Evolutionary conservation across 2,888 invertebrate genomes (phyloP).

Genomic region (Allygus modestus): DNA sequence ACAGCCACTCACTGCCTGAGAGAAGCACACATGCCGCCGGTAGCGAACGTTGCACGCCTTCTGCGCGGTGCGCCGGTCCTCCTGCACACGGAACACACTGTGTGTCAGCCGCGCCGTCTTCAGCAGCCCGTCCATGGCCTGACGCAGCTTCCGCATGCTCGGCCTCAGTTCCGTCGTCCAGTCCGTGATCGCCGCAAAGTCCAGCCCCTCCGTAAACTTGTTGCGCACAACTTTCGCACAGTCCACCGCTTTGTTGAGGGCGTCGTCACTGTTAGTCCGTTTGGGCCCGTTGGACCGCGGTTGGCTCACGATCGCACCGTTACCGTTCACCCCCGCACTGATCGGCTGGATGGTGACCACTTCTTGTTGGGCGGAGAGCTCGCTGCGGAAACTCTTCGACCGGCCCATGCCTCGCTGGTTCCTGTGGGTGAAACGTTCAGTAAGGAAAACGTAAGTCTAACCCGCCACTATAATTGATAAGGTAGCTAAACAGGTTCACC

Average conservation of each 20-base stretch:
- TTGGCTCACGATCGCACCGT: slow-evolving; percentile 73
- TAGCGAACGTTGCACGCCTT: slow-evolving; percentile 86
- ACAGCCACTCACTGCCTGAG: slow-evolving; percentile 86
- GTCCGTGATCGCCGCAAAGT: slow-evolving; percentile 83
- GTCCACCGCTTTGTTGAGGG: slow-evolving; percentile 65
- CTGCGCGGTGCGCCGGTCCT: slow-evolving; percentile 86
- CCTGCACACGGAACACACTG: slow-evolving; percentile 89
- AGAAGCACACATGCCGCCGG: slow-evolving; percentile 92
- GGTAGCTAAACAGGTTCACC: too few species aligned
- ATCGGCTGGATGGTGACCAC: slow-evolving; percentile 63
- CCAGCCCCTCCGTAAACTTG: slow-evolving; percentile 84
- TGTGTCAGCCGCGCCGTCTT: slow-evolving; percentile 88
- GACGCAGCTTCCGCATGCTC: slow-evolving; percentile 87
- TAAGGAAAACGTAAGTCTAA: too few species aligned
- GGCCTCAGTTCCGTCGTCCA: slow-evolving; percentile 88
- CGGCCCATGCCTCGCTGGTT: slow-evolving; percentile 68
- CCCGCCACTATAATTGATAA: too few species aligned
- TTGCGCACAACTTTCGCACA: slow-evolving; percentile 75
- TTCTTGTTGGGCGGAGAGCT: slow-evolving; percentile 67
- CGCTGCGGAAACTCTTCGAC: slow-evolving; percentile 71
- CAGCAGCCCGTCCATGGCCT: slow-evolving; percentile 88
- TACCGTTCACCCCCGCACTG: slow-evolving; percentile 75
- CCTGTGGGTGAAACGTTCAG: neutral
- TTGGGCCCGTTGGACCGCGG: slow-evolving; percentile 59
- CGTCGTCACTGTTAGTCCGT: slow-evolving; percentile 64